Percentiles rank a stretch among this genome's conserved stretches.
Evolutionary conservation across 2,888 invertebrate genomes (phyloP).

Genomic region (Autographa pulchrina): DNA sequence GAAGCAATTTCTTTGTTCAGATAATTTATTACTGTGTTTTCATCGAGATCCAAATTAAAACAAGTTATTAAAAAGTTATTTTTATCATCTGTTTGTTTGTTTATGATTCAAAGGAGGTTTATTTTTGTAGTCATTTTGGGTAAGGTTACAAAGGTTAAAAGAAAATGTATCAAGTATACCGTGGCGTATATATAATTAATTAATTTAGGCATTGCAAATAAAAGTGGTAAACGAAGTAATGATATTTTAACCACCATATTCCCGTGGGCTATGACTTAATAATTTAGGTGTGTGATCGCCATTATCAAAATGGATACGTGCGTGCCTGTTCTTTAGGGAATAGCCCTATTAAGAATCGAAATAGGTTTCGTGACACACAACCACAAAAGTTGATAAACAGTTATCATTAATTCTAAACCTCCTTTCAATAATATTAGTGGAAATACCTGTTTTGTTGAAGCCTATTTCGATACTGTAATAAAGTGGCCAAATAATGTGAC

Average conservation of each 20-base stretch:
- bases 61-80: neutral
- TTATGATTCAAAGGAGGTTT: neutral
- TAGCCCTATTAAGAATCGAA: slow-evolving; percentile 59
- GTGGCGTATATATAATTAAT: neutral
- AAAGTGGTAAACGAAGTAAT: slow-evolving; percentile 43
- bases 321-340: slow-evolving; percentile 59
- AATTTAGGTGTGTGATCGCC: slow-evolving; percentile 67
- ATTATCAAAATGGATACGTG: slow-evolving; percentile 69
- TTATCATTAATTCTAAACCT: slow-evolving; percentile 38
- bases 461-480: slow-evolving; percentile 24
- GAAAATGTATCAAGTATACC: neutral
- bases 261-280: slow-evolving; percentile 62
- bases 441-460: slow-evolving; percentile 30
- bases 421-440: slow-evolving; percentile 34
- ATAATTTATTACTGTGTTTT: slow-evolving; percentile 1
- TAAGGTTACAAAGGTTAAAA: neutral
- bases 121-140: neutral
- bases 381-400: slow-evolving; percentile 55
- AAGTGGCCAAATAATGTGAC: slow-evolving; percentile 14
- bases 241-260: slow-evolving; percentile 56
- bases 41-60: slow-evolving; percentile 4
- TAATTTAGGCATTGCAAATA: slow-evolving; percentile 6
- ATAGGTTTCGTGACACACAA: slow-evolving; percentile 57
- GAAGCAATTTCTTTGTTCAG: slow-evolving; percentile 1
- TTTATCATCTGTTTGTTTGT: neutral